Percentiles rank a stretch among this genome's conserved stretches.
Evolutionary conservation across 1,140 invertebrate genomes (phyloP).

Genomic region (Phthorimaea operculella): DNA sequence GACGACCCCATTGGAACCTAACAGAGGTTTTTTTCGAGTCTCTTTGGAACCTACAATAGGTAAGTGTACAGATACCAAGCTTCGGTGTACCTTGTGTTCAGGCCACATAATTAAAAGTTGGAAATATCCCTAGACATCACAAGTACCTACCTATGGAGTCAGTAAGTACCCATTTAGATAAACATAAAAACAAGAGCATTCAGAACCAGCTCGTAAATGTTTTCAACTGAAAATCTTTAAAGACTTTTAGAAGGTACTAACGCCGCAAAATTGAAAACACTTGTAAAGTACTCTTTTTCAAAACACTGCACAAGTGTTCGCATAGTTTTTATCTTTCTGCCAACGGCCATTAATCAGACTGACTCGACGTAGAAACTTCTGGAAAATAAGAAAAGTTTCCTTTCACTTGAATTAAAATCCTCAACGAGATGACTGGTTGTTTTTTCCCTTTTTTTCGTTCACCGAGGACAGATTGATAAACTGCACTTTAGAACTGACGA

Average conservation of each 20-base stretch:
- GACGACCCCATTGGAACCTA: too few species aligned
- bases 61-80: too few species aligned
- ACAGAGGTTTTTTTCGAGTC: too few species aligned
- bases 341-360: conserved; percentile 34
- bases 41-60: too few species aligned
- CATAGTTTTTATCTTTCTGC: conserved; percentile 25
- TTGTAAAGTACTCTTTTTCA: conserved; percentile 20
- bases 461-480: conserved; percentile 21
- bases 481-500: conserved; percentile 16
- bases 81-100: too few species aligned
- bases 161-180: too few species aligned
- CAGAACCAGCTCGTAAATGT: too few species aligned
- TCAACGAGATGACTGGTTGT: conserved; percentile 20
- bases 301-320: conserved; percentile 12
- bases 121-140: too few species aligned
- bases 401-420: conserved; percentile 46
- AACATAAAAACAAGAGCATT: too few species aligned
- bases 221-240: conserved; percentile 3
- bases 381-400: conserved; percentile 38
- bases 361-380: conserved; percentile 16
- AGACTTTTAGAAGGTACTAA: too few species aligned
- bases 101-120: too few species aligned
- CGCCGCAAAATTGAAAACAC: conserved; percentile 21
- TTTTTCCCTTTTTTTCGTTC: conserved; percentile 10
- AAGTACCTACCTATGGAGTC: too few species aligned